phyloP scores from a whole-genome alignment of 2,113 vertebrate species.

The Megatriorchis doriae region DNA sequence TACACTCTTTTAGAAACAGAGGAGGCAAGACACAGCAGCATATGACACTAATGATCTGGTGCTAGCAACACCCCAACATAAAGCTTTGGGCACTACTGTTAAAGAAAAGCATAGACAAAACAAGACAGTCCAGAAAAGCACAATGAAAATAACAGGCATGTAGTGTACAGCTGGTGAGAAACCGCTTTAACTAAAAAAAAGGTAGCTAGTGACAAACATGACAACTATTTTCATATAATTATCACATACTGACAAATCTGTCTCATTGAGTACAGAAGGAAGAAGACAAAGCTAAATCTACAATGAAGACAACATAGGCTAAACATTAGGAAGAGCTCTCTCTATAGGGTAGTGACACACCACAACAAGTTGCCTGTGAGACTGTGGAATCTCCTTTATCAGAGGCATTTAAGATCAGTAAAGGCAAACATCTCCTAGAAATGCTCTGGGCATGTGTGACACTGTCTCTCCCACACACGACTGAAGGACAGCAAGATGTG shows the following conservation, averaged over 20 bases:
- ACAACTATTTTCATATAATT: neutral
- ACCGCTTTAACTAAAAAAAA: neutral
- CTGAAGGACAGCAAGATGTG: neutral
- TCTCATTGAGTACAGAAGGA: neutral
- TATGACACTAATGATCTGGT: neutral
- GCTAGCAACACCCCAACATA: neutral
- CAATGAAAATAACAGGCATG: accelerated
- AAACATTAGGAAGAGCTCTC: neutral
- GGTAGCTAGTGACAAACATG: neutral
- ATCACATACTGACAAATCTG: neutral
- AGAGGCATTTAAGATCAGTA: neutral
- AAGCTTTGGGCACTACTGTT: neutral
- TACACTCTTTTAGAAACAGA: neutral
- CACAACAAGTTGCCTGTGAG: neutral
- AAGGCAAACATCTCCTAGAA: neutral
- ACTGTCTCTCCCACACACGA: neutral
- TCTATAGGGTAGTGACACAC: neutral
- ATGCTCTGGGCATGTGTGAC: neutral
- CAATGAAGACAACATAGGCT: neutral
- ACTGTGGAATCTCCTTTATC: neutral
- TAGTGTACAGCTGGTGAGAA: accelerated
- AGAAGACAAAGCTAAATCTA: neutral
- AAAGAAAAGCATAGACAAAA: neutral
- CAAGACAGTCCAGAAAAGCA: neutral
- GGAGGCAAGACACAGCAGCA: neutral